A percentile compares a stretch with the other conserved stretches of the same genome.
These are phyloP conservation scores for Hipparchia sbordonii DNA, from an alignment of 2,888 invertebrate genomes.

Conservation along the genomic window DNA sequence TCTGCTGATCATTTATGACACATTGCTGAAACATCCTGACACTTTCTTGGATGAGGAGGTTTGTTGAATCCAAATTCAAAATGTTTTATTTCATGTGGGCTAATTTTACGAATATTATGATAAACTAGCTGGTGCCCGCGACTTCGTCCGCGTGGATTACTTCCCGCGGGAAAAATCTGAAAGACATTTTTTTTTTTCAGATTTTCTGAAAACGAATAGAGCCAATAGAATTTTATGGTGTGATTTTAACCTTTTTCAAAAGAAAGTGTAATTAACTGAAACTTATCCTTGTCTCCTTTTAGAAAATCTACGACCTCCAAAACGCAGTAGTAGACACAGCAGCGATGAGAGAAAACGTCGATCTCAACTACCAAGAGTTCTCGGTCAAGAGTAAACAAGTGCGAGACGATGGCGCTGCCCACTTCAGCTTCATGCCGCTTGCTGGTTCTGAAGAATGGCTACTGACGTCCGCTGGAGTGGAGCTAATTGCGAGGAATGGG, in stretches of 20 bases:
- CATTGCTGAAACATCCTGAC: constrained; percentile 74
- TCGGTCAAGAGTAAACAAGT: constrained; percentile 60
- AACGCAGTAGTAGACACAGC: constrained; percentile 66
- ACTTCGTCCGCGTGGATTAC: too few species aligned
- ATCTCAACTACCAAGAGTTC: constrained; percentile 61
- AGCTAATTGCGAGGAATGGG: constrained; percentile 58
- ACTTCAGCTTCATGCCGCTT: constrained; percentile 60
- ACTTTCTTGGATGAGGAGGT: constrained; percentile 90
- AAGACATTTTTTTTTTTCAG: too few species aligned
- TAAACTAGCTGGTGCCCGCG: not conserved
- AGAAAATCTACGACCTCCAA: constrained; percentile 77
- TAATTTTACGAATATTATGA: too few species aligned
- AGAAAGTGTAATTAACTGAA: too few species aligned
- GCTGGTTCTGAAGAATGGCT: constrained; percentile 62
- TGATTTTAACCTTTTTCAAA: too few species aligned
- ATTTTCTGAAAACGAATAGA: too few species aligned
- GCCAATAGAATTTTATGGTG: too few species aligned
- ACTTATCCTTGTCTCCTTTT: constrained; percentile 34
- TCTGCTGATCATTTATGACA: constrained; percentile 82
- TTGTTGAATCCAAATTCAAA: constrained; percentile 45
- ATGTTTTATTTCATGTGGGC: too few species aligned
- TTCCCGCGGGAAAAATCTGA: too few species aligned
- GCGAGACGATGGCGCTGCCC: constrained; percentile 61
- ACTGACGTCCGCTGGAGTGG: constrained; percentile 64
- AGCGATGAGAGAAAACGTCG: constrained; percentile 59